Evolutionary conservation across 2,113 vertebrate species (phyloP).

Genomic region (Chrysemys picta): DNA sequence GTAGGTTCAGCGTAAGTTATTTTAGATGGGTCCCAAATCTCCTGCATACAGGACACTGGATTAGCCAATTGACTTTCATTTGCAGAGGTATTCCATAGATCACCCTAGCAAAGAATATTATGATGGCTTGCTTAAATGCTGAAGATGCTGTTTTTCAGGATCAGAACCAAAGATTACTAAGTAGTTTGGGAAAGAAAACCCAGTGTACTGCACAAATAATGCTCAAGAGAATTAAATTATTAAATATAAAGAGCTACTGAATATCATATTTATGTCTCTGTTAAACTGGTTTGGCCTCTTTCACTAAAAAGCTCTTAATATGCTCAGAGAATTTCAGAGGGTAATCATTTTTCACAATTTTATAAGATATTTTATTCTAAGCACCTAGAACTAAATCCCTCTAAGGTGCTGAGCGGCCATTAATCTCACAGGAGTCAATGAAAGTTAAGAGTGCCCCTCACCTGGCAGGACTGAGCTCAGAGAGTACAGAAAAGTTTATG

Average conservation of each 20-base stretch:
- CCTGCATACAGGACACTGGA: background rate
- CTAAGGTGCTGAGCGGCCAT: background rate
- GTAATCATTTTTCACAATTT: background rate
- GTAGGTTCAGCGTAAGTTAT: background rate
- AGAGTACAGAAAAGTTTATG: background rate
- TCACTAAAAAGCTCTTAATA: background rate
- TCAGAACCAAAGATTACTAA: background rate
- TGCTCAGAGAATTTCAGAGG: slow-evolving; percentile 8
- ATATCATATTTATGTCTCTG: background rate
- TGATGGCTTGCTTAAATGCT: background rate
- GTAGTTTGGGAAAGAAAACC: background rate
- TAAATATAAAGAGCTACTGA: background rate
- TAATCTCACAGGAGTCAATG: background rate
- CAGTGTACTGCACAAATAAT: background rate
- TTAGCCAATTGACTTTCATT: background rate
- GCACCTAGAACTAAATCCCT: background rate
- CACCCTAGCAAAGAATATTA: background rate
- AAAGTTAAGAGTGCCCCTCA: background rate
- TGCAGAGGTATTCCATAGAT: background rate
- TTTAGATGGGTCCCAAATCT: background rate
- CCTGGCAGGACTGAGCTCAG: background rate
- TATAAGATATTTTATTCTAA: background rate
- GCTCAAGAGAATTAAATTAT: background rate
- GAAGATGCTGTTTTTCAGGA: background rate
- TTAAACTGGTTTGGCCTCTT: background rate